phyloP scores from a whole-genome alignment of 2,888 invertebrate genomes.

The Idaea biselata region DNA sequence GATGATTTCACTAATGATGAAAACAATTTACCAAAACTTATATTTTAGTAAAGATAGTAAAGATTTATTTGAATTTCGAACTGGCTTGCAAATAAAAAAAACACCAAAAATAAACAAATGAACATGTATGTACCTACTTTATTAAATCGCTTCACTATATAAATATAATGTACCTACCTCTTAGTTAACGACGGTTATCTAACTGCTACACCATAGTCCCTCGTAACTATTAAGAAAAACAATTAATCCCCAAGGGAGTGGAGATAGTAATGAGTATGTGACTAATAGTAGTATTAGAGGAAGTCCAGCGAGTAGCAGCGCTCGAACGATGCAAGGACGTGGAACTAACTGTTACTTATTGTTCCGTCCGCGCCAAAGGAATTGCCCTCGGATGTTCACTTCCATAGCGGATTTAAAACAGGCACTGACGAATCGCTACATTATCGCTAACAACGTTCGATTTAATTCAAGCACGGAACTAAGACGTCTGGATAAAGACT shows the following conservation, averaged over 20 bases:
- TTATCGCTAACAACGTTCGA: conserved; percentile 66
- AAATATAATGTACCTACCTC: conserved; percentile 7
- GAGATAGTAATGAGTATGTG: conserved; percentile 4
- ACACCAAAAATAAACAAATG: too few relatives aligned
- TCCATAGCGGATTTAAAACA: conserved; percentile 62
- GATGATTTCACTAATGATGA: too few relatives aligned
- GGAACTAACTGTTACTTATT: conserved; percentile 65
- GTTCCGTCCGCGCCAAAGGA: conserved; percentile 54
- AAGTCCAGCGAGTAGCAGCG: conserved; percentile 21
- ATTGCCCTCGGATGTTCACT: conserved; percentile 59
- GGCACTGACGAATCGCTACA: conserved; percentile 69
- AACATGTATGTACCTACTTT: not conserved
- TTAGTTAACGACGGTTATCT: conserved; percentile 23
- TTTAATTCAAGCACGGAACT: conserved; percentile 51
- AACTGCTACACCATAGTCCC: not conserved
- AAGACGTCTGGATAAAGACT: conserved; percentile 46
- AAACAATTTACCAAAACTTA: too few relatives aligned
- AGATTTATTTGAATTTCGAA: too few relatives aligned
- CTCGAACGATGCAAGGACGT: conserved; percentile 37
- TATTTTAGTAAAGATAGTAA: too few relatives aligned
- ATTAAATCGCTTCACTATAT: not conserved
- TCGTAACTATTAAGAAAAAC: conserved; percentile 1
- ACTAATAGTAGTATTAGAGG: conserved; percentile 14
- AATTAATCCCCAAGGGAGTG: not conserved
- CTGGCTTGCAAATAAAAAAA: too few relatives aligned